Evolutionary conservation across 1,140 invertebrate species (phyloP).

Genomic region (Dolichoris vasculosae): DNA sequence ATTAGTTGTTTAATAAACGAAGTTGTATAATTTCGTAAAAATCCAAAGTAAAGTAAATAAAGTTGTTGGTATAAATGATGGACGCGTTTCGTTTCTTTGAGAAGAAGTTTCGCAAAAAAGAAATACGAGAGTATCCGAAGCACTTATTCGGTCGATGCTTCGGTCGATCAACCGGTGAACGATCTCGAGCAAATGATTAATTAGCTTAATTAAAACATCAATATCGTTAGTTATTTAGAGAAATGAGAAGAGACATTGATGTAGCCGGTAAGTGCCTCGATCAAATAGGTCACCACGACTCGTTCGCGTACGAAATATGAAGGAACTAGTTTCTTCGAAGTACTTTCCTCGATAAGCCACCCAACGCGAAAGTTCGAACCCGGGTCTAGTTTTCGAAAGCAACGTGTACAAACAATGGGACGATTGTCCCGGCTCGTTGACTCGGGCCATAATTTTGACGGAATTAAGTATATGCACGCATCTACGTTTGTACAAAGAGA

Average conservation of each 20-base stretch:
- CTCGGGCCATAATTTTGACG: slow-evolving; percentile 37
- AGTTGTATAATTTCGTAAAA: neutral
- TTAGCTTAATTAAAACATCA: slow-evolving; percentile 10
- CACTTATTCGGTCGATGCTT: neutral
- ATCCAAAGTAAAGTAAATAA: neutral
- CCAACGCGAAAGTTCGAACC: neutral
- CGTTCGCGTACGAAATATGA: too few species aligned
- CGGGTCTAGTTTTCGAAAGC: neutral
- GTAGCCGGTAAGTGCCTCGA: too few species aligned
- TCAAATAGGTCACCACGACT: too few species aligned
- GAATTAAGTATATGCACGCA: slow-evolving; percentile 30
- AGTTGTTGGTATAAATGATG: neutral
- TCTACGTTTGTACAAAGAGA: neutral
- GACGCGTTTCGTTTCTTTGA: neutral
- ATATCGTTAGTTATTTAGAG: neutral
- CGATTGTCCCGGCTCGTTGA: slow-evolving; percentile 27
- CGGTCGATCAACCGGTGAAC: neutral
- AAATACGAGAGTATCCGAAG: neutral
- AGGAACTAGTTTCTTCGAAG: neutral
- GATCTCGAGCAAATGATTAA: neutral
- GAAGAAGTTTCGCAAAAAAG: neutral
- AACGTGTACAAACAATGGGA: slow-evolving; percentile 21
- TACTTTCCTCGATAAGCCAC: neutral
- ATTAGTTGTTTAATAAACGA: neutral
- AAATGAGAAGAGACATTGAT: neutral